phyloP scores from a whole-genome alignment of 64 coral and sea anemone species.

The Anthopleura sola region DNA sequence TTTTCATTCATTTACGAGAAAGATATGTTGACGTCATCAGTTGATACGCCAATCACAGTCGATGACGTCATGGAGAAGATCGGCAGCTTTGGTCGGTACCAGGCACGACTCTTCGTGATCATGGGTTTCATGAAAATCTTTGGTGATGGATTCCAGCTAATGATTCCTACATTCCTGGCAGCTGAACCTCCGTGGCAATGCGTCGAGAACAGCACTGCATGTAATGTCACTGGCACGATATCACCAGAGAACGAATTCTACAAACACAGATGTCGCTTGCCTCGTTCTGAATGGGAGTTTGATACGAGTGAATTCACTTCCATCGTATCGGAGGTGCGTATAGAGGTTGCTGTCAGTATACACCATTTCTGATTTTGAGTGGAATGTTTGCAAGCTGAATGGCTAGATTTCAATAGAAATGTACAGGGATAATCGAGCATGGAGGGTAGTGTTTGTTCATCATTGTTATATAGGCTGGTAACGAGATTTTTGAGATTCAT shows the following conservation, averaged over 20 bases:
- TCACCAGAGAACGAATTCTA: conserved; percentile 33
- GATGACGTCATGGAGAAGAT: conserved; percentile 48
- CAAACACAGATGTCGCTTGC: conserved; percentile 34
- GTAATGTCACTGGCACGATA: conserved; percentile 49
- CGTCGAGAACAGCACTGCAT: conserved; percentile 38
- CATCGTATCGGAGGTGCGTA: conserved; percentile 43
- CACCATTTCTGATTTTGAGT: too few relatives aligned
- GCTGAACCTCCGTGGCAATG: conserved; percentile 66
- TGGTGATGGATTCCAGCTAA: conserved; percentile 34
- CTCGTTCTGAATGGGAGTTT: conserved; percentile 66
- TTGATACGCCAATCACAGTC: conserved; percentile 8
- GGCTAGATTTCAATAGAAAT: too few relatives aligned
- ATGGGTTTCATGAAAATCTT: conserved; percentile 41
- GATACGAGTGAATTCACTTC: conserved; percentile 57
- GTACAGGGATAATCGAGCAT: too few relatives aligned
- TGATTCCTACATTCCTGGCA: conserved; percentile 43
- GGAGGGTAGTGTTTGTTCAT: too few relatives aligned
- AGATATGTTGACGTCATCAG: background rate
- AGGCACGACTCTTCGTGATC: conserved; percentile 31
- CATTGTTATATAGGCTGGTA: too few relatives aligned
- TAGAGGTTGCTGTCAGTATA: background rate
- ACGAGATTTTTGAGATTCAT: too few relatives aligned
- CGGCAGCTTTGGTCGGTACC: conserved; percentile 44
- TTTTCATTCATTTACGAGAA: background rate
- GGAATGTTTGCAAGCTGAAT: too few relatives aligned